These are phyloP conservation scores for Campoplex nolae DNA, from an alignment of 2,888 invertebrate species.

Conservation along the genomic window DNA sequence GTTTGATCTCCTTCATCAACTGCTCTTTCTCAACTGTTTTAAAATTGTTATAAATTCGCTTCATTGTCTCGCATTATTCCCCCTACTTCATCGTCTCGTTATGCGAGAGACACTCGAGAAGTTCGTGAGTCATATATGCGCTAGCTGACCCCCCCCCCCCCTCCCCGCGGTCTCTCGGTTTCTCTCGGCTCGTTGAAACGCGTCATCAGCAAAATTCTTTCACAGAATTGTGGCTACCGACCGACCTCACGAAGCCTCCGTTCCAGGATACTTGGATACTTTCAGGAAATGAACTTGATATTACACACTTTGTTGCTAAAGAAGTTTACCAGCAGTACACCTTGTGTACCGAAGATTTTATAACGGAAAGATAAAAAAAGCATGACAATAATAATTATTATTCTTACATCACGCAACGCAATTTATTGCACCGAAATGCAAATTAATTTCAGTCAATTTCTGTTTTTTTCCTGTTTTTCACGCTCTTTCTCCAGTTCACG, in stretches of 20 bases:
- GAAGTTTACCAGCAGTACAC: neutral
- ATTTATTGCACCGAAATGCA: neutral
- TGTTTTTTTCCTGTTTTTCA: neutral
- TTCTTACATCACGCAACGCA: neutral
- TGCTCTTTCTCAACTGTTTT: constrained; percentile 28
- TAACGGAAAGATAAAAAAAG: neutral
- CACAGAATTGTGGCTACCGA: constrained; percentile 34
- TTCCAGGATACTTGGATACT: constrained; percentile 17
- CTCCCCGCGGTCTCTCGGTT: neutral
- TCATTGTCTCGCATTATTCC: constrained; percentile 77
- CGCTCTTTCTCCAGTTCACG: no score
- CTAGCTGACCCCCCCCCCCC: constrained; percentile 22
- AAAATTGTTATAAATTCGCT: constrained; percentile 71
- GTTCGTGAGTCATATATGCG: constrained; percentile 56
- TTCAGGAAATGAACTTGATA: constrained; percentile 35
- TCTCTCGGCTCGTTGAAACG: constrained; percentile 40
- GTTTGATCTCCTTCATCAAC: constrained; percentile 15
- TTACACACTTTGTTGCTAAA: constrained; percentile 12
- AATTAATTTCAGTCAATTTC: neutral
- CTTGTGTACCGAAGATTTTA: neutral
- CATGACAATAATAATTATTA: no score
- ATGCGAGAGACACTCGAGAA: constrained; percentile 38
- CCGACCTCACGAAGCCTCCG: constrained; percentile 36
- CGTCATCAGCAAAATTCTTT: constrained; percentile 62
- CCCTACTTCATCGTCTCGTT: constrained; percentile 68